phyloP scores from a whole-genome alignment of 2,113 vertebrate species.

The Tricholaema leucomelas region DNA sequence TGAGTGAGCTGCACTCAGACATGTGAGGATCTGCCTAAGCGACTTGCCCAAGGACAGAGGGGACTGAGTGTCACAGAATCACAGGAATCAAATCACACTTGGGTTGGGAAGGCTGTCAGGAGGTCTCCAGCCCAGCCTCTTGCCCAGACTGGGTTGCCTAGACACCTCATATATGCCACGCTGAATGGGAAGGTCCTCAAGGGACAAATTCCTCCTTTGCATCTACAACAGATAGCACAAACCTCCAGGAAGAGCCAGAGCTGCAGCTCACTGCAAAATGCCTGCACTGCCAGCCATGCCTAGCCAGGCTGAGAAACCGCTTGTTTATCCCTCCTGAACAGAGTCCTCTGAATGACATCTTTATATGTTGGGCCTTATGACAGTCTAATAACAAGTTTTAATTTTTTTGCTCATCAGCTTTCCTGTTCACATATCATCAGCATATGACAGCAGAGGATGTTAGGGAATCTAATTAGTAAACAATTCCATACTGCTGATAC shows the following conservation, averaged over 20 bases:
- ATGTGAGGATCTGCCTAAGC: neutral
- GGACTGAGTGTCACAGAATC: neutral
- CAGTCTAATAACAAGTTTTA: slow-evolving; percentile 53
- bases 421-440: slow-evolving; percentile 52
- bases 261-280: neutral
- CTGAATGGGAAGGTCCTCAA: neutral
- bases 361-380: slow-evolving; percentile 30
- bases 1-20: neutral
- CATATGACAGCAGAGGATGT: slow-evolving; percentile 35
- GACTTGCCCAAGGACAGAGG: neutral
- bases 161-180: neutral
- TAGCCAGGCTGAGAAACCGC: neutral
- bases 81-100: neutral
- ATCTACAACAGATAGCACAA: neutral
- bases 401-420: slow-evolving; percentile 59
- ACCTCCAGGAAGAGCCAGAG: neutral
- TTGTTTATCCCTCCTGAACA: neutral
- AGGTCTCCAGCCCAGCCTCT: neutral
- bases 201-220: neutral
- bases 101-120: neutral
- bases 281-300: neutral
- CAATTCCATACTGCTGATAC: slow-evolving; percentile 60
- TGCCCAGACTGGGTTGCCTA: neutral
- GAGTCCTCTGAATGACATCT: slow-evolving; percentile 49
- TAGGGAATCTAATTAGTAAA: slow-evolving; percentile 75